These are phyloP conservation scores for Alligator mississippiensis DNA, from an alignment of 2,113 vertebrate species.

Conservation along the genomic window DNA sequence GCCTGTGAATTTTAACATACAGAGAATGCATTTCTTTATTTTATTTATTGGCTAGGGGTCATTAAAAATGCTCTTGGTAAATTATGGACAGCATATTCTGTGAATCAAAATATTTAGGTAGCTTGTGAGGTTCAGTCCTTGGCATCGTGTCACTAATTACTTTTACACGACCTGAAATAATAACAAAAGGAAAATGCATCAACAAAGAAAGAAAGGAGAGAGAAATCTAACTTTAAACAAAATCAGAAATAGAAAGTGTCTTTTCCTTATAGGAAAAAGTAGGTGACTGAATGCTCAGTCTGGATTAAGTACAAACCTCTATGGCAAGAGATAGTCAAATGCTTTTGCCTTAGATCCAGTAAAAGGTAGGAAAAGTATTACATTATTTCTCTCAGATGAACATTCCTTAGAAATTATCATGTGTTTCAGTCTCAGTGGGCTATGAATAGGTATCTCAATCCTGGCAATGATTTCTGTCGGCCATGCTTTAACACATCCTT, in stretches of 20 bases:
- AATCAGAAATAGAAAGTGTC: conserved; percentile 64
- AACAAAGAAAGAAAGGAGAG: conserved; percentile 67
- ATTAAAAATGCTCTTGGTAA: conserved; percentile 55
- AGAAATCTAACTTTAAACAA: conserved; percentile 71
- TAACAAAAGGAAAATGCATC: conserved; percentile 72
- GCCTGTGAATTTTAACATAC: conserved; percentile 1
- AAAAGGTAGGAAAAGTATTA: conserved; percentile 27
- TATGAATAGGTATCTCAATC: conserved; percentile 15
- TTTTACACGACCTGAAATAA: conserved; percentile 74
- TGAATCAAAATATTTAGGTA: conserved; percentile 76
- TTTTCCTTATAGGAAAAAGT: conserved; percentile 39
- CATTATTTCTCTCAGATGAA: conserved; percentile 48
- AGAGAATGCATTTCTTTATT: conserved; percentile 45
- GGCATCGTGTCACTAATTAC: conserved; percentile 77
- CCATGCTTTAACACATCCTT: neutral
- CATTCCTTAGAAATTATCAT: conserved; percentile 30
- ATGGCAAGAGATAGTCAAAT: conserved; percentile 60
- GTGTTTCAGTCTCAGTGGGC: conserved; percentile 22
- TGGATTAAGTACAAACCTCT: conserved; percentile 51
- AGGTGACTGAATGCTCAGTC: conserved; percentile 49
- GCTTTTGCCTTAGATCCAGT: conserved; percentile 31
- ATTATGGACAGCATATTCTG: conserved; percentile 63
- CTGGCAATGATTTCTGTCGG: neutral
- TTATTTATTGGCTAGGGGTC: conserved; percentile 57
- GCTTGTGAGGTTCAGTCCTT: conserved; percentile 71